Conservation (phyloP, 2,113 vertebrate species). For the Speoplatyrhinus poulsoni region DNA sequence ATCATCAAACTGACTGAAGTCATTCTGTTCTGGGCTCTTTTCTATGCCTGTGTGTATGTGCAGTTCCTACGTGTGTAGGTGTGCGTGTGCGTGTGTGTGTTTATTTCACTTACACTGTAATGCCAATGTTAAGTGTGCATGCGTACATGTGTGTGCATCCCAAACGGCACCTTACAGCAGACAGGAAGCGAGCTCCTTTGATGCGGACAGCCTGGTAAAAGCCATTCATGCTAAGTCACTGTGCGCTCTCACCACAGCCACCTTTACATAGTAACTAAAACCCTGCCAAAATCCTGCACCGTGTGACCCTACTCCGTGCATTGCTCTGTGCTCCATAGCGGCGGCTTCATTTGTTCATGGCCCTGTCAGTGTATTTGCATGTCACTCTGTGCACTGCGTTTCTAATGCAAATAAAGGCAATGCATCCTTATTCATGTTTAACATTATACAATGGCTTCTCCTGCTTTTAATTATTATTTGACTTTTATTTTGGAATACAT, state of each 20-base stretch:
- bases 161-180: conserved; percentile 36
- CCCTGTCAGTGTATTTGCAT: conserved; percentile 13
- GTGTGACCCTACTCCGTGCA: conserved; percentile 26
- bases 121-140: conserved; percentile 3
- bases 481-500: neutral
- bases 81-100: conserved; percentile 10
- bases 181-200: conserved; percentile 55
- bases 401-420: conserved; percentile 13
- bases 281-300: conserved; percentile 19
- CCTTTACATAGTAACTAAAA: conserved; percentile 25
- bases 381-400: conserved; percentile 14
- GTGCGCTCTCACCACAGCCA: conserved; percentile 29
- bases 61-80: conserved; percentile 5
- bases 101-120: neutral
- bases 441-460: neutral
- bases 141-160: conserved; percentile 21
- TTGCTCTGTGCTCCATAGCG: neutral
- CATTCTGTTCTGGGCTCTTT: conserved; percentile 8
- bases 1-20: neutral
- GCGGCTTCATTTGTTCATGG: conserved; percentile 39
- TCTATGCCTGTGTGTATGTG: neutral
- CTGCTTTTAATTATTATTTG: neutral
- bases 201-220: conserved; percentile 56
- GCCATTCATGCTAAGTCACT: conserved; percentile 56
- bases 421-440: neutral